A percentile compares a stretch with the other conserved stretches of the same genome.
These are phyloP conservation scores for Eidolon dupreanum DNA, from an alignment of 2,797 vertebrate species.

Conservation along the genomic window DNA sequence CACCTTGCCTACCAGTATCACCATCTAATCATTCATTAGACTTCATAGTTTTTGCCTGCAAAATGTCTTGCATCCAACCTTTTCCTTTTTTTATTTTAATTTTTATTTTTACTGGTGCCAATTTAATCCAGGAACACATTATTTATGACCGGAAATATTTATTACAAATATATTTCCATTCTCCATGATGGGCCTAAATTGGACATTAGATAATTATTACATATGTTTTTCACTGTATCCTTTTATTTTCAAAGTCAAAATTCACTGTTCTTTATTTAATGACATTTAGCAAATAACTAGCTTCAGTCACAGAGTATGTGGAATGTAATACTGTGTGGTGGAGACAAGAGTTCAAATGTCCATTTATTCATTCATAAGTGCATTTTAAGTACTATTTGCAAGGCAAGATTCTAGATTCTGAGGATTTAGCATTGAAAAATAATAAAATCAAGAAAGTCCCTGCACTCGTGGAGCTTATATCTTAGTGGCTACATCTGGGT, in stretches of 20 bases:
- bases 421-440: not conserved
- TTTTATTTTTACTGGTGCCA: not conserved
- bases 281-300: not conserved
- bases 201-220: not conserved
- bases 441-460: not conserved
- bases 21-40: not conserved
- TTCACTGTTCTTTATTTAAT: not conserved
- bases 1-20: not conserved
- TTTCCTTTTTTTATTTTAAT: not conserved
- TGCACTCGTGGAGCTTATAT: not conserved
- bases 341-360: not conserved
- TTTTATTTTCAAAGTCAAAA: conserved; percentile 20
- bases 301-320: not conserved
- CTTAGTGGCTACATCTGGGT: not conserved
- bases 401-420: not conserved
- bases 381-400: not conserved
- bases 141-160: not conserved
- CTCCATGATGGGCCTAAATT: not conserved
- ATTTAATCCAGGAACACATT: not conserved
- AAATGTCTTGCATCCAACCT: not conserved
- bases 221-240: not conserved
- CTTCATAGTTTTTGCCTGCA: not conserved
- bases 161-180: not conserved
- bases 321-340: not conserved
- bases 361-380: not conserved